Base-by-base conservation (phyloP, 2,797 vertebrate genomes). In the Myotis pilosus region DNA sequence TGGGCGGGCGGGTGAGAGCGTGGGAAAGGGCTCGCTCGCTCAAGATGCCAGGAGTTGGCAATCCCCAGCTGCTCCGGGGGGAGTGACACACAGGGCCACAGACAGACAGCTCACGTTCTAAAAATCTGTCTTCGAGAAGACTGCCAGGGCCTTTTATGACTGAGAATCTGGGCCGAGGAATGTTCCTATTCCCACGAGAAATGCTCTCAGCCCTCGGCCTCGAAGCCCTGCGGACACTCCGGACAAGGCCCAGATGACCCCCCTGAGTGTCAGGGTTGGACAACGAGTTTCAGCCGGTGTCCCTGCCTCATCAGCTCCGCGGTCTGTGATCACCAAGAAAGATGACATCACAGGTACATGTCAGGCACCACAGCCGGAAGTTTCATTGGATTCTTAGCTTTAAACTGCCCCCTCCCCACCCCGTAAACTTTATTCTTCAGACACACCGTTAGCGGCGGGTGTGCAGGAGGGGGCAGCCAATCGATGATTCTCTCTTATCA, bases 21-120 rank as follows among this genome's bases (percentile, higher is more conserved):
- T 96, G 96, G 95, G 96, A 96, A 93, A 92, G 11, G 0, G 64
- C 62, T 85, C 55, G 0, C 71, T 87, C 91, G 91, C 91, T 69
- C 89, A 78, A 86, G 49, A 78, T 9, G 2, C 78, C 83, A 95
- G 44, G n/a, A 64, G 64, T 64, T 83, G 92, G 83, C 94, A 55
- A 84, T n/a, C 57, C 69, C 51, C 64, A 57, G 91, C 69, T 71
- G 83, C 94, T 64, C 5, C 13, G 25, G 74, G 91, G 91, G 64
- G 69, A 85, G 79, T 1, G 2, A 57, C 84, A 16, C 62, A 17
- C 0, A 0, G 92, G 69, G 60, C 91, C 95, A 76, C 76, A 30
- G 6, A 68, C 19, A 81, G 76, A 81, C 76, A 60, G 71, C 55
- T 75, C 16, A 6, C 25, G 55, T 60, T 91, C 83, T 64, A 44